A percentile compares a stretch with the other conserved stretches of the same genome.
Evolutionary conservation across 2,888 invertebrate genomes (phyloP).

Genomic region (Zelleria hepariella): DNA sequence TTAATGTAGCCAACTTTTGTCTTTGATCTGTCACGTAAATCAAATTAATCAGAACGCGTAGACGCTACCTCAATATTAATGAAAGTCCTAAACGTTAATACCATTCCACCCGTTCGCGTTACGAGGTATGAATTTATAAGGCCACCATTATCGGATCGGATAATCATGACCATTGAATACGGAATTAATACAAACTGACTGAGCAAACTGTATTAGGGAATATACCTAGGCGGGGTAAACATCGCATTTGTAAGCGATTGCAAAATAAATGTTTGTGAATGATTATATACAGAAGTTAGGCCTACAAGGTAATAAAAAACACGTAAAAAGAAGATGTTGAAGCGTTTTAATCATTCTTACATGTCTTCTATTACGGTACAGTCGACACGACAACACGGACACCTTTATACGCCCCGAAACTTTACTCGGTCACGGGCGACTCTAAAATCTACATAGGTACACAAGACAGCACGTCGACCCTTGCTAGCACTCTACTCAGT

Average conservation of each 20-base stretch:
- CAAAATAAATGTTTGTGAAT: too few species aligned
- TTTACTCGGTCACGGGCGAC: too few species aligned
- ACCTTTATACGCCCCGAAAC: too few species aligned
- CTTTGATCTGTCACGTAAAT: background rate
- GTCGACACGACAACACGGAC: too few species aligned
- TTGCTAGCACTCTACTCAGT: too few species aligned
- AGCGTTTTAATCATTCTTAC: too few species aligned
- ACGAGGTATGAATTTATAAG: background rate
- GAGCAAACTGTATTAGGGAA: background rate
- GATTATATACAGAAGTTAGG: too few species aligned
- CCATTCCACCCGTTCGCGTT: background rate
- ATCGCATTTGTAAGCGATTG: background rate
- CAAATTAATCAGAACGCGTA: background rate
- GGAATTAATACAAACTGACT: background rate
- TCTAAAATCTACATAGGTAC: too few species aligned
- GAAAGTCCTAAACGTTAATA: background rate
- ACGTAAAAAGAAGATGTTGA: too few species aligned
- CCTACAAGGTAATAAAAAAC: too few species aligned
- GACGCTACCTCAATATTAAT: background rate
- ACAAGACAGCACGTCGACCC: too few species aligned
- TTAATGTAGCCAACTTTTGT: background rate
- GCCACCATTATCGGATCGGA: background rate
- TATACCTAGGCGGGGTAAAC: background rate
- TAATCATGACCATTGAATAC: background rate
- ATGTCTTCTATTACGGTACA: too few species aligned